phyloP scores from a whole-genome alignment of 2,888 invertebrate genomes.

The Monoplex corrugatus region DNA sequence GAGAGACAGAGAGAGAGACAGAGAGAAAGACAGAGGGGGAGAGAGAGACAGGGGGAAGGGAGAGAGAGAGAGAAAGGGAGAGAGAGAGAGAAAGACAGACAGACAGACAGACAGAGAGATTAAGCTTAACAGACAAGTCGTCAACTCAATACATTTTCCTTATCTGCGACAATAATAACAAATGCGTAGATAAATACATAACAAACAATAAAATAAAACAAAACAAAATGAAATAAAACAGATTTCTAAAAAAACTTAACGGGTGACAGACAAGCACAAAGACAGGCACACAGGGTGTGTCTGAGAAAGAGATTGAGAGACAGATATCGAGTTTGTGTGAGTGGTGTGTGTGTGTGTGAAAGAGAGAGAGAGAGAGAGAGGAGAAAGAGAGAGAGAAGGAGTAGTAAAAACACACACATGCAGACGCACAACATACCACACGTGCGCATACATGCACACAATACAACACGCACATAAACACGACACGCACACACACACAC shows the following conservation, averaged over 20 bases:
- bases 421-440: neutral
- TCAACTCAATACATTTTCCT: too few species aligned
- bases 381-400: neutral
- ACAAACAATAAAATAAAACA: neutral
- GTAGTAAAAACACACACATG: neutral
- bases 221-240: neutral
- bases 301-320: neutral
- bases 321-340: too few species aligned
- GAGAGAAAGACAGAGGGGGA: neutral
- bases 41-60: neutral
- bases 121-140: too few species aligned
- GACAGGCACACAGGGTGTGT: neutral
- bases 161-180: too few species aligned
- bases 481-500: too few species aligned
- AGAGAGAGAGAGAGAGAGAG: neutral
- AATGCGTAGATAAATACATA: too few species aligned
- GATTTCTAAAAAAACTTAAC: neutral
- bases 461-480: neutral
- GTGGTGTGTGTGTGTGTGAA: too few species aligned
- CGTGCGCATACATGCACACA: too few species aligned
- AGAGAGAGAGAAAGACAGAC: neutral
- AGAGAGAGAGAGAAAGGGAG: neutral
- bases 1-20: too few species aligned
- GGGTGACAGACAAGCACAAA: neutral
- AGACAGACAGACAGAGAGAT: neutral